Base-by-base conservation (phyloP, 2,888 invertebrate genomes). In the Spialia ferax region DNA sequence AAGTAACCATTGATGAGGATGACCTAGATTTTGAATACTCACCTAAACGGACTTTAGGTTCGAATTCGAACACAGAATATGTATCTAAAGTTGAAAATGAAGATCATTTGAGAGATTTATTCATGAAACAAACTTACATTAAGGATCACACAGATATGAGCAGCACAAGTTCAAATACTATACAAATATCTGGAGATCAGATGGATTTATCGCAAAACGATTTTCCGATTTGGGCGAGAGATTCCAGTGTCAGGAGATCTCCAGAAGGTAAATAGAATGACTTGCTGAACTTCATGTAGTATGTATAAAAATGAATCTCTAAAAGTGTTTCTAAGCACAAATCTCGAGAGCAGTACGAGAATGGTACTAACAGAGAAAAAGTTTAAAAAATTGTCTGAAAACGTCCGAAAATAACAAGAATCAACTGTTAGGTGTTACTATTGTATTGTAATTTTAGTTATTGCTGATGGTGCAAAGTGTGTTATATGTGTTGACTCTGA, bases 1-100 rank as follows among this genome's bases (percentile, higher is more conserved):
- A 97, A 79, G 97, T 98, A 0, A 96, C 97, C 26, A 96, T 96
- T 60, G 96, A 97, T 74, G 97, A 97, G 86, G 98, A 98, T 81
- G 98, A 98, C 81, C 89, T 98, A 54, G 93, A 92, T 54, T 77
- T 89, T n/a, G 92, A 91, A 10, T 74, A 78, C n/a, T 71, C 80
- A 11, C 73, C 81, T 10, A 61, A 68, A 1, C 77, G 78, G 62
- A 70, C 70, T 32, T 57, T 72, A 20, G 71, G 74, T 48, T 60
- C 52, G 13, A 76, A 75, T 60, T 45, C 71, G 4, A 71, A 71
- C 18, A 69, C 70, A 62, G 73, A 78, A 62, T 65, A 52, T 42
- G 59, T 70, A 45, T 20, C 67, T 10, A 65, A 69, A 23, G 63
- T 71, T 26, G 54, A 72, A 56, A 60, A 69, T n/a, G 63, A 63